Evolutionary conservation across 2,797 vertebrate genomes (phyloP), one percentile per base, ranked within the genome.

Genomic region (Martes flavigula): DNA sequence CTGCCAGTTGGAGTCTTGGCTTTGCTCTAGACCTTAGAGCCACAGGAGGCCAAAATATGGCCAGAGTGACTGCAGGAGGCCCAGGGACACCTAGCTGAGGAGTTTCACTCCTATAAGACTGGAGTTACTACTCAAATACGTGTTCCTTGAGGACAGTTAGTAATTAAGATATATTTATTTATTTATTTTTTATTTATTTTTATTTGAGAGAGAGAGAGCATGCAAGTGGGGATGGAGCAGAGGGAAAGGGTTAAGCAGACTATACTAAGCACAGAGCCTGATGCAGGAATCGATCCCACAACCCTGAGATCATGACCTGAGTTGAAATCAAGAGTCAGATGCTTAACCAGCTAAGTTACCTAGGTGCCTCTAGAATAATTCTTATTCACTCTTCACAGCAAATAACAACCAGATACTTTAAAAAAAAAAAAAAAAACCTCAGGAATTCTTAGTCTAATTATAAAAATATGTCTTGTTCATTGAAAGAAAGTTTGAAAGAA

Each of bases 361-460:
- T 20, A 68, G n/a, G n/a, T 2, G 2, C 32, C 18, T 18, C 64
- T 68, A 35, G n/a, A 35, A 27, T 85, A 92, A 72, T 15, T 92
- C 82, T 78, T 23, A 79, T 93, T 92, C 64, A 68, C 40, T 90
- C 48, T 90, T 79, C 12, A 51, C 5, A 84, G 56, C 70, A 38
- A 75, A 79, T 79, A 62, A 81, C 14, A 58, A 78, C 62, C 30
- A 73, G 27, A 73, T 78, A 38, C 60, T 94, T 56, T 38, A 38
- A 38, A 38, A 38, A 38, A 38, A 38, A 38, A 38, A 38, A 38
- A 38, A 38, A 38, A 38, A 38, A 38, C 38, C 84, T 73, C 11
- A 48, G 43, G n/a, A 70, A 60, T 54, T 87, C 94, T 86, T 66
- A 86, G 43, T 72, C 35, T 89, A 82, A 83, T 87, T 73, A 58